Percentiles rank a stretch among this genome's conserved stretches.
Conservation (phyloP, 2,888 invertebrate genomes). For the Alloplasta piceator region DNA sequence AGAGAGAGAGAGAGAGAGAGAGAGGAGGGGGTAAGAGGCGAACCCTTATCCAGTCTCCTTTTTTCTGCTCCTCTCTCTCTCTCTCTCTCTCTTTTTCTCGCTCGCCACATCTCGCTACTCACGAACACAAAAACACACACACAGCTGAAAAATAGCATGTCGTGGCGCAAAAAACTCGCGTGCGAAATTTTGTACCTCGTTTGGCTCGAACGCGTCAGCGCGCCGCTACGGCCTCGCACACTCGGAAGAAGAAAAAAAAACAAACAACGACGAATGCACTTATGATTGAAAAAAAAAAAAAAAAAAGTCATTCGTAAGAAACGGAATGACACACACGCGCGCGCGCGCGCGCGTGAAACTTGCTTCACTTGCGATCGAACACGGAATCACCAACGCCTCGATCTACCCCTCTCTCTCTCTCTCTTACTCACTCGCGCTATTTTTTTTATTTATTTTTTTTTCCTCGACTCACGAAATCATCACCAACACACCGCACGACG, state of each 20-base stretch:
- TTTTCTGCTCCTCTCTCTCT: constrained; percentile 9
- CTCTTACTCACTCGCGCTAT: constrained; percentile 22
- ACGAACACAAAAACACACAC: constrained; percentile 39
- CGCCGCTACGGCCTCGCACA: constrained; percentile 65
- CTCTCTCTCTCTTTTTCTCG: neutral
- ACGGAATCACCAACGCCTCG: constrained; percentile 63
- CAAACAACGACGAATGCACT: neutral
- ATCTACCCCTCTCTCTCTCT: constrained; percentile 31
- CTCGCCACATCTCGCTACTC: neutral
- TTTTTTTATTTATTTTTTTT: neutral
- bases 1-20: neutral
- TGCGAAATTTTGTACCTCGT: constrained; percentile 15
- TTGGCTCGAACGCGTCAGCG: constrained; percentile 49
- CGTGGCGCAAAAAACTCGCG: constrained; percentile 36
- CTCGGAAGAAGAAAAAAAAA: constrained; percentile 59
- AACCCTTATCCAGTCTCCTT: constrained; percentile 45
- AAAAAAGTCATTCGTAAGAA: neutral
- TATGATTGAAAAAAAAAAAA: neutral
- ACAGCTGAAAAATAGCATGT: constrained; percentile 50
- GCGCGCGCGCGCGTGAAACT: constrained; percentile 50
- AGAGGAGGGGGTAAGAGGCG: constrained; percentile 16
- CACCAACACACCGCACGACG: constrained; percentile 47
- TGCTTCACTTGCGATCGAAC: constrained; percentile 71
- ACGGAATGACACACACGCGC: constrained; percentile 35
- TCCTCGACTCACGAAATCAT: constrained; percentile 18